These are phyloP conservation scores for Drosophila ohnishii DNA, from an alignment of 1,140 invertebrate species.

Conservation along the genomic window DNA sequence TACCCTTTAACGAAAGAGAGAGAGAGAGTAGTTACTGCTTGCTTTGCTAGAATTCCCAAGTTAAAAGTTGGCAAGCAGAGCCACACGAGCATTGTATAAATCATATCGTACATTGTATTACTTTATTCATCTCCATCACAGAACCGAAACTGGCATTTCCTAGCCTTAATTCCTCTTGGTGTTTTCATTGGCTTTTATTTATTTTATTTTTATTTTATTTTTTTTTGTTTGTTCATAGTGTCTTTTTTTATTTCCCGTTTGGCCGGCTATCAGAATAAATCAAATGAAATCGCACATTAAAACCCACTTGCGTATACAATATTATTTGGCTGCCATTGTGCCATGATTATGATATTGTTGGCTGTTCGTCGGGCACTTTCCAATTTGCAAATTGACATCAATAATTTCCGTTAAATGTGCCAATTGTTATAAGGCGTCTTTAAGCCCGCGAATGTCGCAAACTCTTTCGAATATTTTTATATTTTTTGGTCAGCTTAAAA, in stretches of 20 bases:
- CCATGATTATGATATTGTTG: constrained; percentile 32
- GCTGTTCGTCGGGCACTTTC: constrained; percentile 56
- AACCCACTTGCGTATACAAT: constrained; percentile 27
- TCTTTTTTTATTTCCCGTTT: constrained; percentile 25
- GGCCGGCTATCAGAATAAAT: constrained; percentile 21
- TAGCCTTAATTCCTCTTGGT: constrained; percentile 2
- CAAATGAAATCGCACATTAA: constrained; percentile 18
- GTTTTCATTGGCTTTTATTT: background rate
- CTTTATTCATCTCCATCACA: background rate
- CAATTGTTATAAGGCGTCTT: constrained; percentile 72
- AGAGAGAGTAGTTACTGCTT: background rate
- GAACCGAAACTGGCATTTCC: background rate
- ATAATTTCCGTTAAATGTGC: constrained; percentile 79
- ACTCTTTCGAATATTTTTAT: constrained; percentile 18
- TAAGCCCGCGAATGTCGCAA: constrained; percentile 21
- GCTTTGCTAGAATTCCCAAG: background rate
- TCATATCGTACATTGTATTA: background rate
- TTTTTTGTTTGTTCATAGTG: constrained; percentile 5
- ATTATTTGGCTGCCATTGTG: constrained; percentile 15
- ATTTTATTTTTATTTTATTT: background rate
- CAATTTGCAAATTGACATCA: constrained; percentile 72
- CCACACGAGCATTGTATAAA: no score
- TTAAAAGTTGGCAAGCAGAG: background rate
- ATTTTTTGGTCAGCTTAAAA: constrained; percentile 66
- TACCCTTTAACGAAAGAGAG: background rate